phyloP scores from a whole-genome alignment of 2,113 vertebrate species.

The Monopterus albus region DNA sequence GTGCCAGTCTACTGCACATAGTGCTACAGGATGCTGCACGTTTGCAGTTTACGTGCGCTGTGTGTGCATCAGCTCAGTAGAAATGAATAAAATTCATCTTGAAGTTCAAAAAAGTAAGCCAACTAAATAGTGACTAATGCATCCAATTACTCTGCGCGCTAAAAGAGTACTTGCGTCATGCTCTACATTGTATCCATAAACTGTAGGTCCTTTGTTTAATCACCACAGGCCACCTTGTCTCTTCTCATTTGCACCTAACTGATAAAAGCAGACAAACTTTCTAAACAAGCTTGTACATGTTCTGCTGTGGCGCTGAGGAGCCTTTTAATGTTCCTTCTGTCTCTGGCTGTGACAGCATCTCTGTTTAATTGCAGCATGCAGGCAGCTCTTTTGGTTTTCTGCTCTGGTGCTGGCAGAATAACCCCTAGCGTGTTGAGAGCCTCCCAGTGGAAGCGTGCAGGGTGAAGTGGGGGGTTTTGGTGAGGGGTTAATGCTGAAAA shows the following conservation, averaged over 20 bases:
- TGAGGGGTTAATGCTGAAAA: constrained; percentile 9
- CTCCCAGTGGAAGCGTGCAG: neutral
- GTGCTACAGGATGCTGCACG: no score
- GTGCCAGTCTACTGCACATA: no score
- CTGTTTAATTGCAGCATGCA: constrained; percentile 50
- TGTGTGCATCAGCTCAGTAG: no score
- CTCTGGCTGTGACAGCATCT: constrained; percentile 27
- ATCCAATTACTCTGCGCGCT: no score
- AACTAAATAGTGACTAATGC: no score
- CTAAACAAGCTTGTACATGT: constrained; percentile 17
- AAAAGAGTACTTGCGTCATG: no score
- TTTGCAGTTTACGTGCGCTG: no score
- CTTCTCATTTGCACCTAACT: constrained; percentile 19
- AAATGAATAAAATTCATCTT: no score
- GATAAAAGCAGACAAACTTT: constrained; percentile 43
- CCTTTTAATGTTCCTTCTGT: constrained; percentile 54
- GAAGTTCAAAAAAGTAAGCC: no score
- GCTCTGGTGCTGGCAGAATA: constrained; percentile 21
- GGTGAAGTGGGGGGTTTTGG: neutral
- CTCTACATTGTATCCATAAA: no score
- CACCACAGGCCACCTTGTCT: constrained; percentile 19
- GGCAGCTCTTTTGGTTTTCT: constrained; percentile 32
- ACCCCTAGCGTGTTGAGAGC: constrained; percentile 32
- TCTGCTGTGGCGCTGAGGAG: neutral
- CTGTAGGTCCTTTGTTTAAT: neutral